Base-by-base conservation (phyloP, 2,113 vertebrate genomes). In the Elgaria multicarinata region DNA sequence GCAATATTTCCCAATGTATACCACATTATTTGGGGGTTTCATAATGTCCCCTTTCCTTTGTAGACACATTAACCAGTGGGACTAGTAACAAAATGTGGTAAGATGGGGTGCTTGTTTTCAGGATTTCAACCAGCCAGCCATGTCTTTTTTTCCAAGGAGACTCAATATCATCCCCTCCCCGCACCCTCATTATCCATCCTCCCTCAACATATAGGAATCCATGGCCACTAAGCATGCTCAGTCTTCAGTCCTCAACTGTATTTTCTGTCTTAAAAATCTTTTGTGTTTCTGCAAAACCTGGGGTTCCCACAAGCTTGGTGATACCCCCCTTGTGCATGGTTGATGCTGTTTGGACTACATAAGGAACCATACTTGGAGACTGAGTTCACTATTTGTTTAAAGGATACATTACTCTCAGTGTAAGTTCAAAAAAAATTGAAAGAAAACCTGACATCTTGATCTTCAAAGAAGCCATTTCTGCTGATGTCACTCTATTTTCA, bases 391-490 rank as follows among this genome's bases (percentile, higher is more conserved):
- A 78, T 78, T 46, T 33, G 0, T 39, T 50, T 46, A 50, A 31
- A 50, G 44, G 26, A 58, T 36, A 62, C 1, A 14, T 64, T 64
- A 62, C 8, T 82, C 9, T 22, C 36, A 81, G 36, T 22, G 50
- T 42, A 64, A 14, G 55, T 24, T n/a, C 16, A 50, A n/a, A 33
- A 53, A 28, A 79, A 79, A 12, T 83, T 92, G 58, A 88, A n/a
- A n/a, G n/a, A n/a, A 91, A 92, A 69, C 76, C 62, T 20, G 82
- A 80, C 44, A 72, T 90, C 46, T 77, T 94, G 89, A 94, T 87
- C 90, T 93, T 95, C 33, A 58, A 81, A 58, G n/a, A n/a, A n/a
- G n/a, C n/a, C n/a, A n/a, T 67, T 6, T 4, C 13, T 2, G 7
- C 16, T 14, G 22, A 28, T 74, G 71, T 18, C 71, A 22, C 24